Conservation (phyloP, 2,797 vertebrate species). For the Sebastes dallii region DNA sequence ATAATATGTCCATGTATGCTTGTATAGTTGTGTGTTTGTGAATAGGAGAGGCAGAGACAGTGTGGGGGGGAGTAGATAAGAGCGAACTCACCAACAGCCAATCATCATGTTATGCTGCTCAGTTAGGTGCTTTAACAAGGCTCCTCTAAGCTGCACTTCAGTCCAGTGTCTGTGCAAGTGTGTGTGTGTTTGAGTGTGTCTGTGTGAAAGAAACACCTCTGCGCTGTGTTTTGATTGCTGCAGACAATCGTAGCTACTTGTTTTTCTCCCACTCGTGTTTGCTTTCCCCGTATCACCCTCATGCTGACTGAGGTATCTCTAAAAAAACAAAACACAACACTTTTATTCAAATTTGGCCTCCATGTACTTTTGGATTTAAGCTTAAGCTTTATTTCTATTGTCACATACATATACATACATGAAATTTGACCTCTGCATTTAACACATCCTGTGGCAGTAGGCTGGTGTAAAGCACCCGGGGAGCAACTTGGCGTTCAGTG, state of each 20-base stretch:
- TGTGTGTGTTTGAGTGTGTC: slow-evolving; percentile 13
- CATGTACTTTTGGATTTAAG: background rate
- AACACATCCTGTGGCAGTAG: too few species aligned
- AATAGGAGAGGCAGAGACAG: background rate
- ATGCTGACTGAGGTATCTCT: background rate
- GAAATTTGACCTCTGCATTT: too few species aligned
- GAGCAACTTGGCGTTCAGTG: too few species aligned
- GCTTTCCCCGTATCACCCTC: background rate
- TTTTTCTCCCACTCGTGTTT: slow-evolving; percentile 9
- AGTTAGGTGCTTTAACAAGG: slow-evolving; percentile 65
- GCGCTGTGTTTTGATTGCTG: slow-evolving; percentile 20
- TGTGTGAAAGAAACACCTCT: slow-evolving; percentile 23
- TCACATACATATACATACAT: too few species aligned
- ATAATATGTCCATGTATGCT: background rate
- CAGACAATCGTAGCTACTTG: slow-evolving; percentile 19
- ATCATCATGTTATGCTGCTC: slow-evolving; percentile 71
- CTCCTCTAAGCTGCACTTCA: slow-evolving; percentile 49
- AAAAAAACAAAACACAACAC: background rate
- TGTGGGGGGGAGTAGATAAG: slow-evolving; percentile 23
- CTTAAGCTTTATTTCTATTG: background rate
- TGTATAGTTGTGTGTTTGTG: slow-evolving; percentile 11
- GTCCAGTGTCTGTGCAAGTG: slow-evolving; percentile 29
- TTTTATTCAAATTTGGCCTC: background rate
- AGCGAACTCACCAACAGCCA: slow-evolving; percentile 57
- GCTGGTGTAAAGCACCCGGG: too few species aligned